Base-by-base conservation (phyloP, 2,797 vertebrate genomes). In the Oreochromis grahami region DNA sequence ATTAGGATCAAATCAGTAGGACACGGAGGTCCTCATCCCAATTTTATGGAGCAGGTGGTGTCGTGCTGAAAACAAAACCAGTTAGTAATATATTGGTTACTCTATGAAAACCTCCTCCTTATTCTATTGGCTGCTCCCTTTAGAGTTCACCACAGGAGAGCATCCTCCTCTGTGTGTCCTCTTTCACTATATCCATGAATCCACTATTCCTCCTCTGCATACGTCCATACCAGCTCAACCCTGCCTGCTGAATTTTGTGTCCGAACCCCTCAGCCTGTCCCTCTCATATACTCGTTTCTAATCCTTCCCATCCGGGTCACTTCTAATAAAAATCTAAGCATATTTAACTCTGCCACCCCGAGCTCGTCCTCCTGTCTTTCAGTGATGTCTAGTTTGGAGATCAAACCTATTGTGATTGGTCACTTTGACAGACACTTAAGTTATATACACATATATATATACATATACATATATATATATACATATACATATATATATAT, bases 361-460 rank as follows among this genome's bases (percentile, higher is more conserved):
- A 55, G 4, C 53, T 55, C 7, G 7, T 55, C 24, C 24, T 55
- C 53, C 7, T 14, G 12, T 55, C 12, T 55, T 55, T 55, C 21
- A 55, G 21, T 55, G 52, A 55, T 3, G 52, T 55, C 21, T 26
- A 13, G 21, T 53, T 53, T 1, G 4, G 7, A 55, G 53, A 29
- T 13, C 13, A 29, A 15, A 56, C 53, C 53, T 29, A 15, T 2
- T 29, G 24, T 15, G 53, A 56, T 56, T 29, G 53, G 53, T 56
- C 53, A 56, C 53, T 36, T 36, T 36, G 34, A 36, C 34, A 8
- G 34, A 36, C 34, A 36, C 29, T 14, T 55, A 55, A 53, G 21
- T 2, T 53, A 53, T 53, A 1, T 0, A 4, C 0, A 0, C 4
- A 26, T 26, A 26, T 26, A 26, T 26, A 26, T 26, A 26, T 24